These are phyloP conservation scores for Holacanthella duospinosa DNA, from an alignment of 2,888 invertebrate species.

Conservation along the genomic window DNA sequence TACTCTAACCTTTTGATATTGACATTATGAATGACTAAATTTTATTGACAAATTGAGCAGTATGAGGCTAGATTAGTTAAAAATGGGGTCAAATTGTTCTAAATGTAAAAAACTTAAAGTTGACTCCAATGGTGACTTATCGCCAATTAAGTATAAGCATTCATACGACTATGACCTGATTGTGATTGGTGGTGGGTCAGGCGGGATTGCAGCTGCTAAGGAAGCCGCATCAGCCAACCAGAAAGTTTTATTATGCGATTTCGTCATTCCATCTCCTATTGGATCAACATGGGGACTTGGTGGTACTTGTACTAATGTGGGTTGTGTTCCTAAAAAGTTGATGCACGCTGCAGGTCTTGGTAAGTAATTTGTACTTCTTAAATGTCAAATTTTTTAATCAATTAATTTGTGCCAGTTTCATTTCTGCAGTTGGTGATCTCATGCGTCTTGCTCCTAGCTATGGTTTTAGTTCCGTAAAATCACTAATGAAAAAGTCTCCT, in stretches of 20 bases:
- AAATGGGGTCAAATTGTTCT: no score
- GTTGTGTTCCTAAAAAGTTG: slow-evolving; percentile 85
- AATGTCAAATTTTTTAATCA: no score
- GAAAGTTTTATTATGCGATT: slow-evolving; percentile 51
- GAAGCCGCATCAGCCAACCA: slow-evolving; percentile 8
- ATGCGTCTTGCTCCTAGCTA: slow-evolving; percentile 49
- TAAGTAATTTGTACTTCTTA: no score
- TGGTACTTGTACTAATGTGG: slow-evolving; percentile 54
- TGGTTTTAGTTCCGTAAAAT: slow-evolving; percentile 11
- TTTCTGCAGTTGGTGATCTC: no score
- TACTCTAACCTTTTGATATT: no score
- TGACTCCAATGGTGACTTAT: no score
- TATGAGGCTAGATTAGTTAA: no score
- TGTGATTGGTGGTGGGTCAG: slow-evolving; percentile 24
- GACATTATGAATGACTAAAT: no score
- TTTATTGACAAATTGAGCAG: no score
- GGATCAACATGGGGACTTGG: slow-evolving; percentile 47
- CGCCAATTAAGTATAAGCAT: no score
- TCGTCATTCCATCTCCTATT: slow-evolving; percentile 48
- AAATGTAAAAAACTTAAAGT: no score
- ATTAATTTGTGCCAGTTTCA: no score
- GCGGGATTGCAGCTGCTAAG: slow-evolving; percentile 15
- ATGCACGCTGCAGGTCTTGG: slow-evolving; percentile 98
- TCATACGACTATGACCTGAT: slow-evolving; percentile 16
- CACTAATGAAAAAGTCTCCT: not conserved